Evolutionary conservation across 1,140 invertebrate genomes (phyloP).

Genomic region (Ooceraea biroi): DNA sequence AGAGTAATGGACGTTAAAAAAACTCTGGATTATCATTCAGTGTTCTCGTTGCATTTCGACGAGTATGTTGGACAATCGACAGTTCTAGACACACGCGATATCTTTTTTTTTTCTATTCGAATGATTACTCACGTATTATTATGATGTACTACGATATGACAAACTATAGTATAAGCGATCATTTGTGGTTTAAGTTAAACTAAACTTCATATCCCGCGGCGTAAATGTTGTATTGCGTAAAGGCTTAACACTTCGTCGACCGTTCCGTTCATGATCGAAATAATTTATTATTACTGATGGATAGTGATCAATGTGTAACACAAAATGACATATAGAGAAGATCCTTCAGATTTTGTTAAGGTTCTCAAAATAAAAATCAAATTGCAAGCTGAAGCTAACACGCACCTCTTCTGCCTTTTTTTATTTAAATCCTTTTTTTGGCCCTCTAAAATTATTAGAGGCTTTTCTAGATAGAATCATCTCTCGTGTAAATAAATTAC

Average conservation of each 20-base stretch:
- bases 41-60: constrained; percentile 33
- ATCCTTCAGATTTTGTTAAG: constrained; percentile 20
- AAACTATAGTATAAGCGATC: constrained; percentile 14
- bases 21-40: constrained; percentile 14
- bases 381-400: neutral
- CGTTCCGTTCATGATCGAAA: neutral
- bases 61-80: constrained; percentile 55
- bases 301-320: neutral
- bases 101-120: constrained; percentile 21
- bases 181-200: constrained; percentile 4
- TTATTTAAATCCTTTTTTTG: neutral
- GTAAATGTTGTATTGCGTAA: constrained; percentile 24
- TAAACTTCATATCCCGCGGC: neutral
- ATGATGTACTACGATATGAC: neutral
- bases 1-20: constrained; percentile 33
- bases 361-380: constrained; percentile 41
- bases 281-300: neutral
- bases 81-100: neutral
- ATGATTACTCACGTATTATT: constrained; percentile 12
- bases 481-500: neutral
- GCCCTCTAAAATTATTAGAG: neutral
- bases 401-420: neutral
- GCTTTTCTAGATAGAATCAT: neutral
- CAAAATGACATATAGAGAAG: neutral
- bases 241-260: constrained; percentile 40